Evolutionary conservation across 1,140 invertebrate species (phyloP), one percentile per base, ranked within the genome.

Genomic region (Philopotamus ludificatus): DNA sequence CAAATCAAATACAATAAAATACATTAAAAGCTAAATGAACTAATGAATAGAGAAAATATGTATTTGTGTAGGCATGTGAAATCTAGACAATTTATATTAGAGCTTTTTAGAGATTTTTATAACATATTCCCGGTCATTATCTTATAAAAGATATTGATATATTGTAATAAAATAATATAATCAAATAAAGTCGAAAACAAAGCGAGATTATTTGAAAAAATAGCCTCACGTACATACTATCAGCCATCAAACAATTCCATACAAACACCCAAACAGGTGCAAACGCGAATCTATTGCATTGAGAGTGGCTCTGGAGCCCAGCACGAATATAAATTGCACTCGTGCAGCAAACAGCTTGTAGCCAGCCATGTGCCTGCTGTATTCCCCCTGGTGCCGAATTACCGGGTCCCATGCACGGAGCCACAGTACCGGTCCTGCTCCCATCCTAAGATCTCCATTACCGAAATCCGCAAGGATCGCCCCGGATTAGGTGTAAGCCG

Each of bases 281-380:
- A 7, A 47, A 47, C 8, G 44, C 18, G 44, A 47, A 47, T 47
- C 44, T 47, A n/a, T n/a, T 47, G 44, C 4, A 34, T 34, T 4
- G 4, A 47, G 4, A 47, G 8, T 16, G 44, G 4, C 8, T 47
- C 18, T 34, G 28, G 4, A 34, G 12, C 34, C 34, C 34, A 16
- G 44, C 15, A 16, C 18, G 44, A 47, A 4, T 47, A 47, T 47
- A 47, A 9, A 47, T 47, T 47, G 15, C 53, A 51, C 55, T 50
- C 59, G 18, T 39, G 59, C 34, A 47, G 21, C 51, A 54, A 55
- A 54, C 62, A 64, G 50, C 49, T 59, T 41, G 57, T 51, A 68
- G 62, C 66, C 66, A 64, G 62, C 66, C 66, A 64, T 64, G 62
- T 68, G 66, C 66, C 50, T 59, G 45, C n/a, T n/a, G n/a, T 44